Base-by-base conservation (phyloP, 2,888 invertebrate genomes). In the Yponomeuta malinellus region DNA sequence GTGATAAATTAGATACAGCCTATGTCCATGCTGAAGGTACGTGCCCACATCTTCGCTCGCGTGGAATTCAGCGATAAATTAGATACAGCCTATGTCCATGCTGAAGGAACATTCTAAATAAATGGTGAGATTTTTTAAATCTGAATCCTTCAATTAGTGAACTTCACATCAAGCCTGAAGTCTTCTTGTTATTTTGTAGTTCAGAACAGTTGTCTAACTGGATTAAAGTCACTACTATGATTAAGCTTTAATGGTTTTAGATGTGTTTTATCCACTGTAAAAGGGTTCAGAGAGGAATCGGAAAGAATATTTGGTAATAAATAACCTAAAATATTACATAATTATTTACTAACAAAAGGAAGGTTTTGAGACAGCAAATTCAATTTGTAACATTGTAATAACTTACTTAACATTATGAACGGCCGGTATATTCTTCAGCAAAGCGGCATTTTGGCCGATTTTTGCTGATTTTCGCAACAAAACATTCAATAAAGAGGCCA, bases 381-480 rank as follows among this genome's bases (percentile, higher is more conserved):
- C 72, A 67, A 63, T 73, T 75, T 71, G 71, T 68, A 69, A 71
- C 68, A 48, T 71, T 63, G 73, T 8, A 29, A 72, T 71, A 76
- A 89, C 93, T 92, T 83, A 94, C 94, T 91, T 93, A 74, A 87
- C 87, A 86, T 90, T 90, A 76, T 90, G 86, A 76, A 92, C 80
- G 31, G 92, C 88, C 69, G 92, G 92, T 75, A 89, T 81, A 84
- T 90, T 91, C 75, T 89, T 90, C 73, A 93, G 78, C 52, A 93
- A 80, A 67, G 83, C 82, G 73, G 86, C 87, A 66, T 84, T 83
- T 78, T 85, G 82, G 69, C 86, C 78, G 73, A 93, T 86, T 83
- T 89, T 89, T 70, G 88, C 75, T 33, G 93, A 88, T 92, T 94
- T 94, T 83, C 93, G 92, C 78, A 94, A 82, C 85, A 94, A 91